phyloP scores from a whole-genome alignment of 2,888 invertebrate genomes.

The Chymomyza caudatula region DNA sequence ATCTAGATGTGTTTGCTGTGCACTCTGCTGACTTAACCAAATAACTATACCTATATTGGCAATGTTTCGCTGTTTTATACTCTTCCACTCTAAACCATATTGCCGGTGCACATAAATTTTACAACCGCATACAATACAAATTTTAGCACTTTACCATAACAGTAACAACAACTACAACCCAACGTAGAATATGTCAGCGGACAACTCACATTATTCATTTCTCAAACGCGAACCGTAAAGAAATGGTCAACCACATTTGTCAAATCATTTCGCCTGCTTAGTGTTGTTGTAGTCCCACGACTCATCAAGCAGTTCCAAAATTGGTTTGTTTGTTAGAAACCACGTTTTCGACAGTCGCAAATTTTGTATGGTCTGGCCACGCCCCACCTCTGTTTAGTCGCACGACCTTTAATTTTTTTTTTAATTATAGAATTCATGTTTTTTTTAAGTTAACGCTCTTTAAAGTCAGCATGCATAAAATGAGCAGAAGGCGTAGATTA shows the following conservation, averaged over 20 bases:
- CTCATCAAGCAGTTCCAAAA: conserved; percentile 41
- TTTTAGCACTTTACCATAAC: conserved; percentile 38
- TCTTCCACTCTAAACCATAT: conserved; percentile 27
- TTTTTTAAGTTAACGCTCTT: neutral
- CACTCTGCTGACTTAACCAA: conserved; percentile 28
- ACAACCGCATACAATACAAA: conserved; percentile 37
- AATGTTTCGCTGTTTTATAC: conserved; percentile 47
- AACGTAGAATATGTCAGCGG: conserved; percentile 41
- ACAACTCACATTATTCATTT: conserved; percentile 57
- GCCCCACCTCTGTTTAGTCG: neutral
- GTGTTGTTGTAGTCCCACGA: conserved; percentile 41
- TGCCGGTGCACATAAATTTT: conserved; percentile 43
- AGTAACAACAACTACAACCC: conserved; percentile 15
- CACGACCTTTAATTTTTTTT: neutral
- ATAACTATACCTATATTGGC: conserved; percentile 42
- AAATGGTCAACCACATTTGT: conserved; percentile 31
- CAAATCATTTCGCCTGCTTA: neutral
- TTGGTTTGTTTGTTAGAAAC: conserved; percentile 46
- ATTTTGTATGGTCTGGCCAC: conserved; percentile 9
- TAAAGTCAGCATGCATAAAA: neutral
- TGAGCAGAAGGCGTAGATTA: neutral
- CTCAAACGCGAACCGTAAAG: conserved; percentile 28
- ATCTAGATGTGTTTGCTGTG: neutral
- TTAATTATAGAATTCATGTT: neutral
- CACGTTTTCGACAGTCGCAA: conserved; percentile 32